These are phyloP conservation scores for Apodemia zela DNA, from an alignment of 2,888 invertebrate species.

Conservation along the genomic window DNA sequence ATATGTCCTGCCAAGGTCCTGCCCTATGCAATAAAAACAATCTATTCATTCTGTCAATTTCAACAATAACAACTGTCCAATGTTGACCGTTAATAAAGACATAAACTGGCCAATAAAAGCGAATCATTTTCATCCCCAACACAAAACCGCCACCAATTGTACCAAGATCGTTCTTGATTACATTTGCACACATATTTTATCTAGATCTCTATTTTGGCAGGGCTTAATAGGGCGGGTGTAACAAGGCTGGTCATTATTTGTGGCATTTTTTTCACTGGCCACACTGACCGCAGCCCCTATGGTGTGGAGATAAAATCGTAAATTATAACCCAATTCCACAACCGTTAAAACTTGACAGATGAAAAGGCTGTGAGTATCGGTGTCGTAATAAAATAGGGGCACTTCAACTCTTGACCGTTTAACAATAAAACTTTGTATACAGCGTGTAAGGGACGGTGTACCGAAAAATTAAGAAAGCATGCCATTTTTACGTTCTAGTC, in stretches of 20 bases:
- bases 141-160: conserved; percentile 50
- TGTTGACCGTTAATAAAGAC: conserved; percentile 41
- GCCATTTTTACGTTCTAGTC: no score
- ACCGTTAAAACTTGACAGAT: conserved; percentile 77
- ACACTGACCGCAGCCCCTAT: conserved; percentile 74
- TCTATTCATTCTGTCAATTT: background rate
- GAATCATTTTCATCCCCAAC: conserved; percentile 38
- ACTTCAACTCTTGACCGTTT: conserved; percentile 37
- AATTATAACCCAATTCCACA: conserved; percentile 79
- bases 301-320: conserved; percentile 77
- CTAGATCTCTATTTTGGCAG: conserved; percentile 45
- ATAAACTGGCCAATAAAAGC: conserved; percentile 70
- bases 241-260: conserved; percentile 54
- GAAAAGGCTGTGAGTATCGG: conserved; percentile 73
- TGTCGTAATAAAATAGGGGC: conserved; percentile 66
- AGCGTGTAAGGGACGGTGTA: no score
- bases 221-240: conserved; percentile 72
- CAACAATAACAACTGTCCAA: background rate
- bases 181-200: conserved; percentile 64
- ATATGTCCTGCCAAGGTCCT: no score
- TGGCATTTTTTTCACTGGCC: conserved; percentile 62
- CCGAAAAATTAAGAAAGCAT: no score
- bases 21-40: no score
- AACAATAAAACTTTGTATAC: background rate
- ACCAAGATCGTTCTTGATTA: conserved; percentile 68